Percentiles rank a stretch among this genome's conserved stretches.
Evolutionary conservation across 2,797 vertebrate genomes (phyloP).

Genomic region (Sebastes miniatus): DNA sequence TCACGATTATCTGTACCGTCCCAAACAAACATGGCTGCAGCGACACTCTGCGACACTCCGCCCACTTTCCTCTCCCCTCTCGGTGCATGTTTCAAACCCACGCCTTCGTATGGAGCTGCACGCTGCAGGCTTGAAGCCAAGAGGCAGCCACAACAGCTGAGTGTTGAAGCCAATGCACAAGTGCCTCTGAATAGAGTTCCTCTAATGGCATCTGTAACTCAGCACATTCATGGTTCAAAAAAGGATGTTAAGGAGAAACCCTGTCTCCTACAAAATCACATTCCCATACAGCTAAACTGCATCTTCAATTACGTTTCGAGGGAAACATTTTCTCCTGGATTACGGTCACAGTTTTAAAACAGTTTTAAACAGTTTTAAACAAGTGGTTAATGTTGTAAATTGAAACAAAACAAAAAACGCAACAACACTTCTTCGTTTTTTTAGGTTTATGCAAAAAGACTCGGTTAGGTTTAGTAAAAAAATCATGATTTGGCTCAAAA

Average conservation of each 20-base stretch:
- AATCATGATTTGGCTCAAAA: no score
- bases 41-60: slow-evolving; percentile 4
- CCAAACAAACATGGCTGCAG: slow-evolving; percentile 44
- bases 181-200: background rate
- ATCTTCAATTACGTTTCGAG: background rate
- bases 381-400: background rate
- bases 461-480: no score
- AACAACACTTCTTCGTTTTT: no score
- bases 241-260: background rate
- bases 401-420: background rate
- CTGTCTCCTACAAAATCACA: background rate
- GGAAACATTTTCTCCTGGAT: background rate
- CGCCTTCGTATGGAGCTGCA: background rate
- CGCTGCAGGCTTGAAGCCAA: background rate
- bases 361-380: no score
- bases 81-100: background rate
- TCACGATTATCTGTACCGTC: slow-evolving; percentile 36
- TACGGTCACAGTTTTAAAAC: background rate
- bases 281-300: background rate
- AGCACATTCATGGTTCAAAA: background rate
- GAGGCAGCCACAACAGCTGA: background rate
- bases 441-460: no score
- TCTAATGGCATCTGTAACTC: background rate
- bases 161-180: background rate
- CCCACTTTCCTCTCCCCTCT: background rate